Evolutionary conservation across 2,113 vertebrate species (phyloP), one percentile per base, ranked within the genome.

Genomic region (Arenaria interpres): DNA sequence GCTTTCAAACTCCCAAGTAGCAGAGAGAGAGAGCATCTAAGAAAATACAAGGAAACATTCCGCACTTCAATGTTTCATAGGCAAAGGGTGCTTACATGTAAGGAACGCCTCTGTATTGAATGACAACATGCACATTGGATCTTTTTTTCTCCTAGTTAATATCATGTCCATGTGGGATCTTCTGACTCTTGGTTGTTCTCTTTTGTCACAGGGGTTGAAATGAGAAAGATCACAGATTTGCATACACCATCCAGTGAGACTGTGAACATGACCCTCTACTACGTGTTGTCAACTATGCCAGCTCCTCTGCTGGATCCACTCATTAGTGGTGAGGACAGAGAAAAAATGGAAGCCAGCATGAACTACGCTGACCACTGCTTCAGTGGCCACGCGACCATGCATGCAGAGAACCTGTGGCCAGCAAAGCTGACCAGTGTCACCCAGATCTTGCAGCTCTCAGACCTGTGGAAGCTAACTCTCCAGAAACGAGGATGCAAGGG

Each of bases 331-430:
- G 98, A 99, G 91, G 99, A 99, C 74, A 98, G 98, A 6, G 98
- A 98, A 6, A 98, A 96, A 24, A 98, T 99, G 60, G 99, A 99
- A 89, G 98, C 98, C 35, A 99, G 98, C 46, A 98, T 99, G 82
- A 99, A 98, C 98, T 99, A 99, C 0, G 99, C 99, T 1, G 99
- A 99, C 95, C 99, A 99, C 97, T 99, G 99, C 98, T 99, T 99
- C 98, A 99, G 99, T 0, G 99, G 99, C 95, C 99, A 99, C 1
- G 99, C 99, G 14, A 99, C 99, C 95, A 99, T 99, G 99, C 99
- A 99, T 0, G 99, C 99, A 0, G 98, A 99, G 98, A 99, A 99
- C 98, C 98, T 99, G 93, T 99, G 99, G 99, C 99, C 99, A 0
- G 98, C 98, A 33, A 97, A 73, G 39, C 97, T 99, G 71, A 97